phyloP scores from a whole-genome alignment of 2,113 vertebrate species.

The Anser brachyrhynchus region DNA sequence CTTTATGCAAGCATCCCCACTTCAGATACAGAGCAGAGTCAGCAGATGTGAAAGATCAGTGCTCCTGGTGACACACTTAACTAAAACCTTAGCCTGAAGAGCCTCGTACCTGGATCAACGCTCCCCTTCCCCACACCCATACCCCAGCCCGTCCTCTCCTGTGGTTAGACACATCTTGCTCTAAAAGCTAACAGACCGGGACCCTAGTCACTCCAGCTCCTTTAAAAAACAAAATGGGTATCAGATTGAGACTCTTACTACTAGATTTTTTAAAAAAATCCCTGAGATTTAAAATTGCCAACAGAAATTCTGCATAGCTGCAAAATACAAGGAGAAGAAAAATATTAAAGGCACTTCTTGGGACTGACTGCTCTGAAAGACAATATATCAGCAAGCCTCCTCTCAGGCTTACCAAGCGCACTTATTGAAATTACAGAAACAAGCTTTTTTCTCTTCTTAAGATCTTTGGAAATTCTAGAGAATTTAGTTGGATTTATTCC shows the following conservation, averaged over 20 bases:
- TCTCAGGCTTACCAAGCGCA: neutral
- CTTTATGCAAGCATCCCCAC: neutral
- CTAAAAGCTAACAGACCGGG: neutral
- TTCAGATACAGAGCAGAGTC: no score
- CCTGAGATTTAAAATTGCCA: slow-evolving; percentile 23
- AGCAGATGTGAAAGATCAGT: neutral
- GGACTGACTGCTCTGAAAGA: neutral
- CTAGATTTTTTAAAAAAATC: neutral
- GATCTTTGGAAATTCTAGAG: neutral
- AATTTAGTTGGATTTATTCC: neutral
- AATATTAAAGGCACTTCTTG: neutral
- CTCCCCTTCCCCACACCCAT: neutral
- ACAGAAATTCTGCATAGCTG: neutral
- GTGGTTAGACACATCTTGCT: neutral
- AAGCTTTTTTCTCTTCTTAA: neutral
- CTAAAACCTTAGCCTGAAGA: neutral
- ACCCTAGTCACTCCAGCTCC: neutral
- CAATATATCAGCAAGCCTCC: neutral
- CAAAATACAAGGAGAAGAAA: neutral
- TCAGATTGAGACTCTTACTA: neutral
- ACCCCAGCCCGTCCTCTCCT: neutral
- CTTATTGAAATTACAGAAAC: neutral
- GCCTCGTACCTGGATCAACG: neutral
- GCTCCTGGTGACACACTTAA: neutral
- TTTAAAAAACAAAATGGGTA: neutral